phyloP scores from a whole-genome alignment of 2,113 vertebrate species.

The Dromiciops gliroides region DNA sequence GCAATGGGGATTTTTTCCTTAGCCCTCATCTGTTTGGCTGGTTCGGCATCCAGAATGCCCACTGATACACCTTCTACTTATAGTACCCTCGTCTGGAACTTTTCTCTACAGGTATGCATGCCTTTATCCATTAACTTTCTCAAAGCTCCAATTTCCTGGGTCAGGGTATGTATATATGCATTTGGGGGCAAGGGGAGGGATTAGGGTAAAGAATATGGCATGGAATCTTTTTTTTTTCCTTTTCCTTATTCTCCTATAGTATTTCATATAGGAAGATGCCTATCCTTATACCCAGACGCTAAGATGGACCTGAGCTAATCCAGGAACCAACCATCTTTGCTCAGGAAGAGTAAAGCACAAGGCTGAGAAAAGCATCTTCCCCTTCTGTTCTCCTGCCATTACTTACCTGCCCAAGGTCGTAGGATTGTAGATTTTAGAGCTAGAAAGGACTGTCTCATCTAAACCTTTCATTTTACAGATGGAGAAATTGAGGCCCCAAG shows the following conservation, averaged over 20 bases:
- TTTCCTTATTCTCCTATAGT: conserved; percentile 42
- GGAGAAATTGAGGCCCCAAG: not conserved
- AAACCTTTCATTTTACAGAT: not conserved
- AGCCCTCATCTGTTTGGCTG: not conserved
- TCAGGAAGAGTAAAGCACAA: not conserved
- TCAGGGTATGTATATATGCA: not conserved
- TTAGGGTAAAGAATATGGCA: not conserved
- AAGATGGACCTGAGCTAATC: conserved; percentile 9
- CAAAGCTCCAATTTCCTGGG: not conserved
- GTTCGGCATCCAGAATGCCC: not conserved
- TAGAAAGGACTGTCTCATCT: not conserved
- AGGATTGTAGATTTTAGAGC: not conserved
- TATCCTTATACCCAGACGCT: not conserved
- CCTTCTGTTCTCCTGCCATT: not conserved
- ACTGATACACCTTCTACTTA: not conserved
- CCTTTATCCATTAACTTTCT: not conserved
- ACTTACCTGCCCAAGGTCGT: not conserved
- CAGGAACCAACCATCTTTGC: not conserved
- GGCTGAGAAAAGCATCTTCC: not conserved
- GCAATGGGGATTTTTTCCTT: not conserved
- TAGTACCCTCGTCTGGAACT: not conserved
- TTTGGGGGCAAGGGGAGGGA: not conserved
- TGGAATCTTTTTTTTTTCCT: not conserved
- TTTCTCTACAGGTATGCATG: not conserved
- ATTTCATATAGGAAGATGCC: not conserved